phyloP scores from a whole-genome alignment of 2,888 invertebrate genomes.

The Leucophenga maculata region DNA sequence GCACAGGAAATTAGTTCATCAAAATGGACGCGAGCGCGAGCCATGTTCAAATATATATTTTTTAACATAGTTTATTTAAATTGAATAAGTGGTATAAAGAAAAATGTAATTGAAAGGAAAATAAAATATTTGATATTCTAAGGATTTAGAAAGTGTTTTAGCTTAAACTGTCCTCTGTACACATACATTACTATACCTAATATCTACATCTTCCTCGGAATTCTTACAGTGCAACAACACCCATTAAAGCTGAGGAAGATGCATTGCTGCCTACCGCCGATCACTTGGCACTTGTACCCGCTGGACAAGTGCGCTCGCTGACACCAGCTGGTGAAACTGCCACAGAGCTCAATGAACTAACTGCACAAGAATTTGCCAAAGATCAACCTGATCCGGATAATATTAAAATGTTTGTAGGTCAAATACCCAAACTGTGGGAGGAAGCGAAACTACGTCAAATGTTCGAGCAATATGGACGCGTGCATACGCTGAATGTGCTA shows the following conservation, averaged over 20 bases:
- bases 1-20: conserved; percentile 20
- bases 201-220: no score
- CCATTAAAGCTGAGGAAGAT: no score
- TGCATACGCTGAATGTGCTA: conserved; percentile 97
- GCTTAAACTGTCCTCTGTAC: no score
- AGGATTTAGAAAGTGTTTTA: neutral
- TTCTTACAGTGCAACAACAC: no score
- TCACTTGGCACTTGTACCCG: conserved; percentile 39
- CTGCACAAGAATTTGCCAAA: conserved; percentile 55
- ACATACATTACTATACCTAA: no score
- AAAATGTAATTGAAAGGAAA: no score
- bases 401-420: conserved; percentile 99
- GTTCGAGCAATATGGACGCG: conserved; percentile 97
- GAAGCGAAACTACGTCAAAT: conserved; percentile 93
- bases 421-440: conserved; percentile 97
- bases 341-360: conserved; percentile 36
- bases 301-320: conserved; percentile 8
- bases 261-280: conserved; percentile 15
- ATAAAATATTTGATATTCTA: neutral
- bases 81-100: neutral
- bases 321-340: conserved; percentile 66
- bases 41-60: no score
- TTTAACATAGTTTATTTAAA: neutral
- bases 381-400: conserved; percentile 97
- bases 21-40: conserved; percentile 9